Evolutionary conservation across 2,113 vertebrate species (phyloP).

Genomic region (Nannobrachium achirus): DNA sequence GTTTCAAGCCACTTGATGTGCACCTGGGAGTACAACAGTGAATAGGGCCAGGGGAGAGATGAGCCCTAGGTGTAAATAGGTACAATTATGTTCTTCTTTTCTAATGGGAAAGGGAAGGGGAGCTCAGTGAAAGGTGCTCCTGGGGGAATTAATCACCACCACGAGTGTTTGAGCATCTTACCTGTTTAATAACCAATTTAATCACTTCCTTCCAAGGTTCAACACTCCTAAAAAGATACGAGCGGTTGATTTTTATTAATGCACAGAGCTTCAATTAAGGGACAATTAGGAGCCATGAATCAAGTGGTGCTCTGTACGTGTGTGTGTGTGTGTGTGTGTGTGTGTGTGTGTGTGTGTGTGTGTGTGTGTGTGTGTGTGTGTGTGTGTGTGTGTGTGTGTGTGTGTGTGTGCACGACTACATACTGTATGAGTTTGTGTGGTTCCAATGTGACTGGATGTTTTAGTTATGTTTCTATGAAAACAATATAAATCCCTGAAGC

Average conservation of each 20-base stretch:
- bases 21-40: slow-evolving; percentile 29
- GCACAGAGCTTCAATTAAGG: slow-evolving; percentile 64
- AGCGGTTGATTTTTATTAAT: slow-evolving; percentile 70
- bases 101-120: slow-evolving; percentile 14
- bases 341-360: slow-evolving; percentile 2
- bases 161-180: slow-evolving; percentile 57
- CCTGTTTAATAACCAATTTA: slow-evolving; percentile 77
- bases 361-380: neutral
- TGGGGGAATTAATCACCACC: slow-evolving; percentile 57
- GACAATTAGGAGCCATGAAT: slow-evolving; percentile 67
- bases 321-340: slow-evolving; percentile 23
- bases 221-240: slow-evolving; percentile 62
- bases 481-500: no score
- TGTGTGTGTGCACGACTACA: neutral
- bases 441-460: no score
- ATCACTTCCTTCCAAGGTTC: slow-evolving; percentile 68
- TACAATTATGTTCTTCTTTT: slow-evolving; percentile 57
- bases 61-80: slow-evolving; percentile 41
- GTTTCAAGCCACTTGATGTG: slow-evolving; percentile 24
- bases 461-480: no score
- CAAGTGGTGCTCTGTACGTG: slow-evolving; percentile 26
- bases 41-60: slow-evolving; percentile 24
- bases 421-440: no score
- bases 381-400: neutral
- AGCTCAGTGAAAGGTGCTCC: slow-evolving; percentile 44